Evolutionary conservation across 2,888 invertebrate genomes (phyloP).

Genomic region (Cinara cedri): DNA sequence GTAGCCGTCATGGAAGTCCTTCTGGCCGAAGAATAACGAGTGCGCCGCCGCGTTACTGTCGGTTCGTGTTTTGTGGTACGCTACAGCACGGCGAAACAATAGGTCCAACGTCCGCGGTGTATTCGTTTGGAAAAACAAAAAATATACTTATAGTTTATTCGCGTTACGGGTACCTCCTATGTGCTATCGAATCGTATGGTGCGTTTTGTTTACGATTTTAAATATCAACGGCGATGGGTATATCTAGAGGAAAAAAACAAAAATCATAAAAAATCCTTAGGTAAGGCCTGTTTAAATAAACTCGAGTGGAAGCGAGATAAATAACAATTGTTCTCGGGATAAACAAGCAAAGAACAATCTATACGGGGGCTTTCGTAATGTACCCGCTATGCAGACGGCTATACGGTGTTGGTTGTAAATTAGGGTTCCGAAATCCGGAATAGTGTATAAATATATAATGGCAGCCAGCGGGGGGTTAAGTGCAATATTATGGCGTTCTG

Average conservation of each 20-base stretch:
- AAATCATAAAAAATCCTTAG: too few relatives aligned
- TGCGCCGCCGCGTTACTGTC: neutral
- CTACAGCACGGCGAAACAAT: too few relatives aligned
- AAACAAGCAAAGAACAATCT: neutral
- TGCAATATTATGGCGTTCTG: neutral
- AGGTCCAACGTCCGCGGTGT: too few relatives aligned
- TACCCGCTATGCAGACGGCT: conserved; percentile 8
- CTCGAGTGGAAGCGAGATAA: neutral
- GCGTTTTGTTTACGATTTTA: neutral
- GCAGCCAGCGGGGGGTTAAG: conserved; percentile 43
- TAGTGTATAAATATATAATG: conserved; percentile 24
- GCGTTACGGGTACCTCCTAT: too few relatives aligned
- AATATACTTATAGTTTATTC: too few relatives aligned
- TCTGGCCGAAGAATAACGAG: neutral
- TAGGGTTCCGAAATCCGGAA: conserved; percentile 43
- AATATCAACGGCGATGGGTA: neutral
- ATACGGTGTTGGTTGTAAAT: conserved; percentile 26
- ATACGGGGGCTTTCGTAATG: neutral
- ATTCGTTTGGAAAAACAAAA: too few relatives aligned
- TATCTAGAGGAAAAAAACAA: too few relatives aligned
- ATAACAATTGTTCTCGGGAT: neutral
- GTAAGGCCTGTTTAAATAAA: too few relatives aligned
- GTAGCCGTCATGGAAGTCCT: neutral
- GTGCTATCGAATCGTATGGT: too few relatives aligned
- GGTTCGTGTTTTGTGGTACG: too few relatives aligned